phyloP scores from a whole-genome alignment of 2,113 vertebrate genomes.

The Lophotis ruficrista region DNA sequence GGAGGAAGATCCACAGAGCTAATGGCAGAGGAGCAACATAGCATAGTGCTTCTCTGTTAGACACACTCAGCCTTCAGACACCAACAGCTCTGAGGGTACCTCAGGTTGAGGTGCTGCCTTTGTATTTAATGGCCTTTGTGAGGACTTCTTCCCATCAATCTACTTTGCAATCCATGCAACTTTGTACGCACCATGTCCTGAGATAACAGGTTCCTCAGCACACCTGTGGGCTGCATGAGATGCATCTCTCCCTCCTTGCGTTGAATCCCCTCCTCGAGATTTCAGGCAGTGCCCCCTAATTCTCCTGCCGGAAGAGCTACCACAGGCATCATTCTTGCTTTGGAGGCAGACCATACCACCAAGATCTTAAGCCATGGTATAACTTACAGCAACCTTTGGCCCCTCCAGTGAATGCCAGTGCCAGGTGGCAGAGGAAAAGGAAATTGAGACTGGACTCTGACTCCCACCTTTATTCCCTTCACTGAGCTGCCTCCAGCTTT shows the following conservation, averaged over 20 bases:
- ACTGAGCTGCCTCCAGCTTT: not conserved
- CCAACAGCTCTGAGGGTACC: accelerated
- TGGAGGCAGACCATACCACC: not conserved
- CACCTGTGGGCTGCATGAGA: not conserved
- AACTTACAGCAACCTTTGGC: not conserved
- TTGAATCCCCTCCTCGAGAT: not conserved
- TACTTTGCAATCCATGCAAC: not conserved
- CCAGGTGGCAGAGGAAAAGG: not conserved
- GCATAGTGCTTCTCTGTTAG: not conserved
- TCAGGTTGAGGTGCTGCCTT: not conserved
- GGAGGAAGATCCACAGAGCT: not conserved
- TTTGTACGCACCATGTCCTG: not conserved
- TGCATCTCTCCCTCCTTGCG: not conserved
- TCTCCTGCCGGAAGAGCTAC: not conserved
- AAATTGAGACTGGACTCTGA: not conserved
- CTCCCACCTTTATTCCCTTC: constrained; percentile 4
- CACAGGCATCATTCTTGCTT: not conserved
- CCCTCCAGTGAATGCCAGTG: not conserved
- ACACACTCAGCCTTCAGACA: not conserved
- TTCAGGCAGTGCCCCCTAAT: accelerated
- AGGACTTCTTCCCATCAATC: not conserved
- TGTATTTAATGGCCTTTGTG: not conserved
- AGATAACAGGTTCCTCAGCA: not conserved
- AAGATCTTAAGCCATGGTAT: not conserved
- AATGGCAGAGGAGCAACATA: not conserved